Base-by-base conservation (phyloP, 1,140 invertebrate genomes). In the Aphelenchoides fujianensis region DNA sequence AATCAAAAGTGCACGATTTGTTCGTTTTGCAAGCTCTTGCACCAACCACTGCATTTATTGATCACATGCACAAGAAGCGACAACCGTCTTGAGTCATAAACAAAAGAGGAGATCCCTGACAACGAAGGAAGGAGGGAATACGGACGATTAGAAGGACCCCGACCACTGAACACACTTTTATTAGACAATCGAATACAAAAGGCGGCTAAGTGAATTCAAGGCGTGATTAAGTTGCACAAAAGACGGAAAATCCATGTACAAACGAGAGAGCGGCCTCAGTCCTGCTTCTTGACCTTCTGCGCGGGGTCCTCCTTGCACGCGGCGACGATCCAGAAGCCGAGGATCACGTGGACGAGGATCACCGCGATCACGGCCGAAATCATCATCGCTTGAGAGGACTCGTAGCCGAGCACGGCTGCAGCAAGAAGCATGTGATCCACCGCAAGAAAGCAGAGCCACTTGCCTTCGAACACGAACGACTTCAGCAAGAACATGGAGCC, bases 401-500 rank as follows among this genome's bases (percentile, higher is more conserved):
- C 30, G 30, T 74, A 80, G 9, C 77, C 77, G 30, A 77, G 37
- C 23, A 76, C 31, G 3, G 48, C 75, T 76, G 41, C 41, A 71
- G 71, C 55, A 5, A 32, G 19, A 76, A 53, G 54, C 9, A 31
- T 19, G 12, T 5, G 3, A 31, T 12, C 48, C 27, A 30, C 35
- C 7, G 37, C 30, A 3, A 28, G 19, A 1, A 69, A 1, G 1
- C 32, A 1, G 16, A 32, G 16, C 2, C n/a, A 75, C 2, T 5
- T 62, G 73, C 73, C 61, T 76, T 77, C 76, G 62, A 77, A 77
- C 1, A 77, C 19, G 54, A 71, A 72, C 16, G 7, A 27, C 28
- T 77, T 77, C n/a, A 77, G 35, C 35, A 79, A 35, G 66, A 77
- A 77, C 76, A 77, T 77, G 16, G 77, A 70, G 23, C 66, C 73